Base-by-base conservation (phyloP, 2,888 invertebrate genomes). In the Lycophotia porphyrea region DNA sequence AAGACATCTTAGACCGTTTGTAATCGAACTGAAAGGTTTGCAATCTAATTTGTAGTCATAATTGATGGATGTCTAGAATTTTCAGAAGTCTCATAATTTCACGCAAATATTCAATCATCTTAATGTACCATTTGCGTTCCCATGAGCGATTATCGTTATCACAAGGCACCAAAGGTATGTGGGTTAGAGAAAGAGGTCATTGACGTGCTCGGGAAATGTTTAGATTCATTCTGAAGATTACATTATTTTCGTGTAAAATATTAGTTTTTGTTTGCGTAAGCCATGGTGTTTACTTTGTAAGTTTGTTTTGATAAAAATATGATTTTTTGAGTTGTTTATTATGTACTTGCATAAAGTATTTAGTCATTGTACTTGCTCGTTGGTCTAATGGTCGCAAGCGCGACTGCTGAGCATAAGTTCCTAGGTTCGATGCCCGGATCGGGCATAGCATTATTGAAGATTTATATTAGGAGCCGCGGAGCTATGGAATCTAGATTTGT, bases 61-160 rank as follows among this genome's bases (percentile, higher is more conserved):
- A 31, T 39, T 55, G 31, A 34, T 58, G 0, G 7, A 61, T n/a
- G n/a, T 15, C 47, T 5, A n/a, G 21, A 34, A 15, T 15, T 24
- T 52, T 44, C 21, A 36, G 5, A 15, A 55, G 15, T 5, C 34
- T 34, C 18, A 61, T 42, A 42, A 49, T 63, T 47, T 34, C 21
- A 68, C 39, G n/a, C 63, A 77, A 64, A 73, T 60, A 64, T 58
- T 76, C 60, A 55, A 78, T 72, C 77, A 76, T 74, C 74, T 49
- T 74, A 86, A 84, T 79, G 72, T 60, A 64, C 49, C 60, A 69
- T 79, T 81, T 68, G 71, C 71, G 80, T 86, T 84, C 86, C 81
- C 84, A 81, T 84, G 74, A 78, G 44, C 79, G 84, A 78, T 82
- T 80, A 80, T 69, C 76, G 82, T 87, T 88, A 88, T 88, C 88